These are phyloP conservation scores for Eubucco bourcierii DNA, from an alignment of 2,113 vertebrate genomes.

Conservation along the genomic window DNA sequence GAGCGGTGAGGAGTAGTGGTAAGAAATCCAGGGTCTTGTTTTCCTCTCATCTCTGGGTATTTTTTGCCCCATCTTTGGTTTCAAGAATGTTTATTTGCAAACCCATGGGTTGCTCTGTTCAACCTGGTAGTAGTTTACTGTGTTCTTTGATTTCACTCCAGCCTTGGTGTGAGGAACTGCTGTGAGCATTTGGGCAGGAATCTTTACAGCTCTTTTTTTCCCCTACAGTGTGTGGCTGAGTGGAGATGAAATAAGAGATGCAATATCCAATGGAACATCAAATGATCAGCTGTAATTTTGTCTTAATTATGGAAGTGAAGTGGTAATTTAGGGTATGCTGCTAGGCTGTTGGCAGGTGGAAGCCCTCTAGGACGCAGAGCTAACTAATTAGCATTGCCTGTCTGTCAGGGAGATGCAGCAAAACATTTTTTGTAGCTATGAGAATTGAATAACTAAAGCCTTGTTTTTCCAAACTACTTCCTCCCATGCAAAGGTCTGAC, in stretches of 20 bases:
- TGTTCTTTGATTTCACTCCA: neutral
- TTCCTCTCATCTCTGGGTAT: neutral
- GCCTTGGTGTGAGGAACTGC: neutral
- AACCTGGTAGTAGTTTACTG: neutral
- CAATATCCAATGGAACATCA: neutral
- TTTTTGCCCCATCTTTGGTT: neutral
- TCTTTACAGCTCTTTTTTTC: neutral
- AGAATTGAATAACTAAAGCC: neutral
- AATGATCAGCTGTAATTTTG: neutral
- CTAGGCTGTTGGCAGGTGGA: constrained; percentile 24
- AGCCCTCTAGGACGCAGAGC: constrained; percentile 19
- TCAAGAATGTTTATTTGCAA: neutral
- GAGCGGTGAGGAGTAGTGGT: neutral
- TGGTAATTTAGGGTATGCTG: constrained; percentile 17
- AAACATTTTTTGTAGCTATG: neutral
- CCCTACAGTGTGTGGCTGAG: neutral
- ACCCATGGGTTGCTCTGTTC: neutral
- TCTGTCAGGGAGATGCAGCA: constrained; percentile 8
- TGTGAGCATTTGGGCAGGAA: neutral
- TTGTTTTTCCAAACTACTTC: neutral
- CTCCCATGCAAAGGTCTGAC: neutral
- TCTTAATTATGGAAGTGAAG: constrained; percentile 12
- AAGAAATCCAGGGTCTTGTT: neutral
- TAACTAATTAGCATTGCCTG: neutral
- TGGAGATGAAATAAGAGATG: neutral